These are phyloP conservation scores for Spinibarbus caldwelli DNA, from an alignment of 2,797 vertebrate species.

Conservation along the genomic window DNA sequence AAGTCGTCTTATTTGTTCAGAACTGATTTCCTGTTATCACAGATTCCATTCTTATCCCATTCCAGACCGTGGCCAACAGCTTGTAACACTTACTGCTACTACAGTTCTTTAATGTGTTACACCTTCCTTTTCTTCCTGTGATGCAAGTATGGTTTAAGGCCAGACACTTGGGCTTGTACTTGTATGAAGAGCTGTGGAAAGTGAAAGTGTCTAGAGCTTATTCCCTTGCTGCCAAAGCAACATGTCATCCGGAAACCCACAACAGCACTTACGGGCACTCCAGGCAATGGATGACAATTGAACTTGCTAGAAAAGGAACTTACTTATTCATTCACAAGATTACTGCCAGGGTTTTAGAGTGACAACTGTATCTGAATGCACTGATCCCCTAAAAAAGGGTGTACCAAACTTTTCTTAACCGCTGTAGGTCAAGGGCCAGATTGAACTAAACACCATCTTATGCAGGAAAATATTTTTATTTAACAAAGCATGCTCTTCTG, in stretches of 20 bases:
- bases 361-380: neutral
- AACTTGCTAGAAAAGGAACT: constrained; percentile 1
- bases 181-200: constrained; percentile 4
- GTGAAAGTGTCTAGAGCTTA: neutral
- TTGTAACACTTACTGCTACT: neutral
- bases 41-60: constrained; percentile 10
- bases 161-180: neutral
- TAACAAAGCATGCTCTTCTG: neutral
- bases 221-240: constrained; percentile 3
- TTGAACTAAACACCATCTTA: neutral
- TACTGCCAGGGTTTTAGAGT: neutral
- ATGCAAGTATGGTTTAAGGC: constrained; percentile 1
- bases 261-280: constrained; percentile 7
- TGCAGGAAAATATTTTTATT: neutral
- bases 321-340: neutral
- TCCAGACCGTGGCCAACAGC: neutral
- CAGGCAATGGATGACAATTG: constrained; percentile 5
- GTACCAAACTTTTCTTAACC: neutral
- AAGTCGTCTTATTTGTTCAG: neutral
- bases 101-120: neutral
- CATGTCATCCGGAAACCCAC: constrained; percentile 1
- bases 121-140: neutral
- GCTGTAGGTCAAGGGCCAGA: neutral
- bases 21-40: constrained; percentile 16
- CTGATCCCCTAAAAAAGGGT: neutral